Evolutionary conservation across 53 echinoderm and acorn worm species (phyloP).

Genomic region (Astropecten irregularis): DNA sequence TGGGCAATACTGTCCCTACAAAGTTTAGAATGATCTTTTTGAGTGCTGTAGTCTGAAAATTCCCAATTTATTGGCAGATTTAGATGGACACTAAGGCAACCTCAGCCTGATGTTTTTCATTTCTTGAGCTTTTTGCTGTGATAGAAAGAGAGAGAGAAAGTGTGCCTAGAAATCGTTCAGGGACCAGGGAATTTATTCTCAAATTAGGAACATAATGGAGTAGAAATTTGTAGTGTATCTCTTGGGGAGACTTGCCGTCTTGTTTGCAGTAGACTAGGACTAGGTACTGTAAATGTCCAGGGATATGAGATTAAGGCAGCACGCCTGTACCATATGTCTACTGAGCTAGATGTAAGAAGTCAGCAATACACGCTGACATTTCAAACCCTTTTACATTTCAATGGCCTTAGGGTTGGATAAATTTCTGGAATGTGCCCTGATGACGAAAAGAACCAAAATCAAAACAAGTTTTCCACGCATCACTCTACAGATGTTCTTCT

Average conservation of each 20-base stretch:
- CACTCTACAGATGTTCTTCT: neutral
- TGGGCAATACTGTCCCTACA: too few relatives aligned
- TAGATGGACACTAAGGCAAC: neutral
- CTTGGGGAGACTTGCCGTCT: neutral
- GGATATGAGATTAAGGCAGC: neutral
- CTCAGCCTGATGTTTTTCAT: neutral
- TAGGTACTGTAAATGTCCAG: neutral
- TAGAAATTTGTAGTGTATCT: neutral
- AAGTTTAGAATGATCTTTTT: too few relatives aligned
- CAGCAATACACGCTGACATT: neutral
- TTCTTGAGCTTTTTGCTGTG: neutral
- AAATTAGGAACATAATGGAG: constrained; percentile 19
- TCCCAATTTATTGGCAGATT: constrained; percentile 28
- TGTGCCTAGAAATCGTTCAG: neutral
- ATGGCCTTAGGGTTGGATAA: neutral
- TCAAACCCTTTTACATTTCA: neutral
- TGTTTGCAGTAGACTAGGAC: neutral
- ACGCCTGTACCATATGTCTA: constrained; percentile 10
- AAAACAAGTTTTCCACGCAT: constrained; percentile 5
- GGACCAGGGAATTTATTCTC: constrained; percentile 9
- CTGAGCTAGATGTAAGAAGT: neutral
- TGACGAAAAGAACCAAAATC: neutral
- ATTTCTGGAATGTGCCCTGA: constrained; percentile 4
- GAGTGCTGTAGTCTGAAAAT: too few relatives aligned
- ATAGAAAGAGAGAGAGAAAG: neutral